phyloP scores from a whole-genome alignment of 2,888 invertebrate genomes.

The Drosophila paranaensis region DNA sequence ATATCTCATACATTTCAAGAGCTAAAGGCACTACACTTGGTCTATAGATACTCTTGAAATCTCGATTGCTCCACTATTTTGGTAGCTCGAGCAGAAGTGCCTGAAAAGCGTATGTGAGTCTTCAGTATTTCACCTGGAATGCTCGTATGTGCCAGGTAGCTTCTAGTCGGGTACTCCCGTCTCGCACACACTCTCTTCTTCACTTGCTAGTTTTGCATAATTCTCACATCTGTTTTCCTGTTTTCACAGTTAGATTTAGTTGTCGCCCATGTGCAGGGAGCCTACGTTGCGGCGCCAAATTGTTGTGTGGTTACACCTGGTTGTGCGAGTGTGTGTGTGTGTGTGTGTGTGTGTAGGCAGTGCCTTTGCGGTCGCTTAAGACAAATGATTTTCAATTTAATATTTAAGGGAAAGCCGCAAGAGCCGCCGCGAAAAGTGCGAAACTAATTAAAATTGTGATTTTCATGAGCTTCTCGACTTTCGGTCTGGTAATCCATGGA shows the following conservation, averaged over 20 bases:
- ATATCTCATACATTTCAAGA: not conserved
- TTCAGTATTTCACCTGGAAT: too few species aligned
- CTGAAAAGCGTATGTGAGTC: too few species aligned
- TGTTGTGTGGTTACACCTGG: slow-evolving; percentile 34
- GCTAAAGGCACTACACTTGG: not conserved
- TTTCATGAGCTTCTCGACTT: slow-evolving; percentile 9
- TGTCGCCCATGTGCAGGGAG: slow-evolving; percentile 19
- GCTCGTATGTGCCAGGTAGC: not conserved
- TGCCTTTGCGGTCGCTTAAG: slow-evolving; percentile 57
- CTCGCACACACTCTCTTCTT: not conserved
- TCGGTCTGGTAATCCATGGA: not conserved
- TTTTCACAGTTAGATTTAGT: not conserved
- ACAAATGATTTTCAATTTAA: slow-evolving; percentile 69
- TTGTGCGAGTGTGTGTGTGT: not conserved
- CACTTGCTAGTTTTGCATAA: not conserved
- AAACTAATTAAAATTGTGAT: slow-evolving; percentile 68
- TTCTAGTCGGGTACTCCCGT: not conserved
- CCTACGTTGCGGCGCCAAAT: slow-evolving; percentile 46
- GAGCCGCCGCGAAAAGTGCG: slow-evolving; percentile 58
- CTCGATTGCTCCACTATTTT: not conserved
- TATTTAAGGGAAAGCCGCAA: slow-evolving; percentile 62
- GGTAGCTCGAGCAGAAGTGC: too few species aligned
- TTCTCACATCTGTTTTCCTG: not conserved
- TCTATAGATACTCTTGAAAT: not conserved
- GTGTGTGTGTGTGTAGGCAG: slow-evolving; percentile 6